phyloP scores from a whole-genome alignment of 2,888 invertebrate genomes.

The Netelia melanura region DNA sequence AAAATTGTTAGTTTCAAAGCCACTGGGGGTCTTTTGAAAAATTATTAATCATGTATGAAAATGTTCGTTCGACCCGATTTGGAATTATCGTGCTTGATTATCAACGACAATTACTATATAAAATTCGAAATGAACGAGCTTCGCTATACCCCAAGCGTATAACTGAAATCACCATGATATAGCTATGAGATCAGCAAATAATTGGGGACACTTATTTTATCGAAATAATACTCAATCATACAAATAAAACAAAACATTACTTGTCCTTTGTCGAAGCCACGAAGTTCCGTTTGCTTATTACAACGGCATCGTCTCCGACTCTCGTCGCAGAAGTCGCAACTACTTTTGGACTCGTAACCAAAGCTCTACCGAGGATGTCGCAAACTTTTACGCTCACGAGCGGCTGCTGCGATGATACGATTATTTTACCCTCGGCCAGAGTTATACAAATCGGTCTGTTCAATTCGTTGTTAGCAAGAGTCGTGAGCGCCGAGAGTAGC shows the following conservation, averaged over 20 bases:
- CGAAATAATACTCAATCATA: slow-evolving; percentile 1
- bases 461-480: slow-evolving; percentile 90
- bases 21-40: slow-evolving; percentile 32
- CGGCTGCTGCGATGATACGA: slow-evolving; percentile 91
- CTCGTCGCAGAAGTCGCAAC: slow-evolving; percentile 92
- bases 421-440: slow-evolving; percentile 90
- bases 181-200: slow-evolving; percentile 78
- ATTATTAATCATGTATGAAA: not conserved
- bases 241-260: slow-evolving; percentile 75
- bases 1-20: slow-evolving; percentile 41
- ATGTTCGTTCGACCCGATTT: slow-evolving; percentile 55
- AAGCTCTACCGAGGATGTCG: slow-evolving; percentile 90
- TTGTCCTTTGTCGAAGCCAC: slow-evolving; percentile 82
- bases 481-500: slow-evolving; percentile 91
- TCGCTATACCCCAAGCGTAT: slow-evolving; percentile 84
- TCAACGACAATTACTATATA: slow-evolving; percentile 19
- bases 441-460: slow-evolving; percentile 92
- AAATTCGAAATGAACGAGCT: slow-evolving; percentile 70
- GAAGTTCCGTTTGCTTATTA: slow-evolving; percentile 88
- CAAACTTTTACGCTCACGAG: slow-evolving; percentile 90
- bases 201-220: slow-evolving; percentile 75
- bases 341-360: slow-evolving; percentile 89
- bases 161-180: slow-evolving; percentile 75
- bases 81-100: slow-evolving; percentile 4
- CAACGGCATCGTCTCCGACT: slow-evolving; percentile 90